Evolutionary conservation across 2,797 vertebrate species (phyloP).

Genomic region (Tapirus indicus): DNA sequence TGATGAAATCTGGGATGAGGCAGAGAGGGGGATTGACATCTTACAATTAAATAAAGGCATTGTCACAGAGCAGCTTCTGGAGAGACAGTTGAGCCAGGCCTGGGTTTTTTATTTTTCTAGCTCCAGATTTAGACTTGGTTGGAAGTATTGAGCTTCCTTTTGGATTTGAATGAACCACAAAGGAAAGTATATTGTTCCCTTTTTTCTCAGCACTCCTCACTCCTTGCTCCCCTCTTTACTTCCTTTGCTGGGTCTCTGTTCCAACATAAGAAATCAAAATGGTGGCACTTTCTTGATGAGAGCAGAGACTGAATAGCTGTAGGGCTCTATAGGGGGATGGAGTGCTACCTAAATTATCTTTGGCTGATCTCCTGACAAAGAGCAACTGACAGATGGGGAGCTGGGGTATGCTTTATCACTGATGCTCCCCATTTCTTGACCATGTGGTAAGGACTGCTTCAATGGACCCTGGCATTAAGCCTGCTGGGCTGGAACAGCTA

Average conservation of each 20-base stretch:
- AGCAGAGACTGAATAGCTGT: constrained; percentile 32
- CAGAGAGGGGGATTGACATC: background rate
- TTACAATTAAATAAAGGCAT: constrained; percentile 57
- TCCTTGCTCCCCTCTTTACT: constrained; percentile 41
- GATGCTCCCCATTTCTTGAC: constrained; percentile 76
- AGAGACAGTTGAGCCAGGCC: background rate
- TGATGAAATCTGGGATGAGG: constrained; percentile 23
- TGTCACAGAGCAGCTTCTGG: constrained; percentile 25
- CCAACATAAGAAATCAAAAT: constrained; percentile 70
- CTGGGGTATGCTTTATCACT: constrained; percentile 57
- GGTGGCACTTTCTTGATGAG: constrained; percentile 66
- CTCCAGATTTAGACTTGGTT: background rate
- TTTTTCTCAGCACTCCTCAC: background rate
- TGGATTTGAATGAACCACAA: constrained; percentile 57
- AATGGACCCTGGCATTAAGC: background rate
- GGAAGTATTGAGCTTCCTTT: constrained; percentile 42
- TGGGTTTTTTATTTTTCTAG: background rate
- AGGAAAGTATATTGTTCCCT: background rate
- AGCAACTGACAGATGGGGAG: constrained; percentile 50
- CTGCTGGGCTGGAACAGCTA: constrained; percentile 3
- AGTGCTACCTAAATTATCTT: constrained; percentile 63
- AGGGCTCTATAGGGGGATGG: constrained; percentile 1
- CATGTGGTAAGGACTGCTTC: constrained; percentile 40
- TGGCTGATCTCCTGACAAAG: constrained; percentile 57
- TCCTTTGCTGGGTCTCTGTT: constrained; percentile 9